These are phyloP conservation scores for Eupithecia pulchellata DNA, from an alignment of 2,888 invertebrate genomes.

Conservation along the genomic window DNA sequence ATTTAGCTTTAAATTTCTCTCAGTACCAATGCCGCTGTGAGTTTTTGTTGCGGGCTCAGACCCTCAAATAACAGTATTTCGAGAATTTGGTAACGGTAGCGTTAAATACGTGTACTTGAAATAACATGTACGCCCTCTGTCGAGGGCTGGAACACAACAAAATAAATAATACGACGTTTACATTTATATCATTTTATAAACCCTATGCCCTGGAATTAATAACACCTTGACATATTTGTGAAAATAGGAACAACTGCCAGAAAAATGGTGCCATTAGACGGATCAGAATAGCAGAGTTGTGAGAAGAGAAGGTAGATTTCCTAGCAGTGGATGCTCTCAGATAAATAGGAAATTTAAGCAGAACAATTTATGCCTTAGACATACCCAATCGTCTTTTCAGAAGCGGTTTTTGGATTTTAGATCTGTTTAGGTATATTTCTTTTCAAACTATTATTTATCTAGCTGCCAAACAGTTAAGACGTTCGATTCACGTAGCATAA, in stretches of 20 bases:
- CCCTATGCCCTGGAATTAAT: not conserved
- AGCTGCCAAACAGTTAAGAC: too few relatives aligned
- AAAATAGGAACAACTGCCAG: not conserved
- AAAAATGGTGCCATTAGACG: not conserved
- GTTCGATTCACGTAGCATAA: too few relatives aligned
- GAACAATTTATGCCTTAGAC: too few relatives aligned
- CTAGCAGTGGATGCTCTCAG: not conserved
- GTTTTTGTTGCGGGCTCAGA: slow-evolving; percentile 78
- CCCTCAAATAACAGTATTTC: slow-evolving; percentile 82
- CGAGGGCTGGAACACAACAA: slow-evolving; percentile 80
- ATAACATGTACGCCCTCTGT: slow-evolving; percentile 62
- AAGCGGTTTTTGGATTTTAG: too few relatives aligned
- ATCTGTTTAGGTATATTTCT: too few relatives aligned
- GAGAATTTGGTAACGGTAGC: slow-evolving; percentile 82
- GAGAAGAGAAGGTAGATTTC: not conserved
- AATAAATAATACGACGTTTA: slow-evolving; percentile 85
- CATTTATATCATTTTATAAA: slow-evolving; percentile 61
- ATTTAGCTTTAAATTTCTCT: slow-evolving; percentile 58
- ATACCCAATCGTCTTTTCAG: too few relatives aligned
- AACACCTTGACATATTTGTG: not conserved
- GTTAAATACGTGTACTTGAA: slow-evolving; percentile 79
- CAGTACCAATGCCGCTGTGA: slow-evolving; percentile 69
- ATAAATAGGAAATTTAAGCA: too few relatives aligned
- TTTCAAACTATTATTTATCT: too few relatives aligned
- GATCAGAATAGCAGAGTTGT: not conserved